Conservation (phyloP, 2,797 vertebrate genomes). For the Nothura maculosa region DNA sequence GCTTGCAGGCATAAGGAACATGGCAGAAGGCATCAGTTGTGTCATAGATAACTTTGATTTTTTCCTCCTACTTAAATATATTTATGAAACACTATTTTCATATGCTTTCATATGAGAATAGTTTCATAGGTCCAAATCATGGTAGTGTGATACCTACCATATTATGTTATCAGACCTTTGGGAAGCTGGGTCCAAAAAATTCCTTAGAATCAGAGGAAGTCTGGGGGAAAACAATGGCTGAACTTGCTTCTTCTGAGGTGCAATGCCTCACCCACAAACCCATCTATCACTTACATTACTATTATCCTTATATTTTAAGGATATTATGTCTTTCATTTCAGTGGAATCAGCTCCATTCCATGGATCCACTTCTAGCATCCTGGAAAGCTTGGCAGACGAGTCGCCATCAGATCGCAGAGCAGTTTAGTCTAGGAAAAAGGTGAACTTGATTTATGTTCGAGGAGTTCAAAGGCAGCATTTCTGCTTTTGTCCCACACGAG, state of each 20-base stretch:
- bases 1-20: fast-evolving
- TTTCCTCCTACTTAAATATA: neutral
- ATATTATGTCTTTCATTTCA: neutral
- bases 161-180: neutral
- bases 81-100: neutral
- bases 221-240: neutral
- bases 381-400: neutral
- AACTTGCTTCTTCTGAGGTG: neutral
- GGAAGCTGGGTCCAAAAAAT: neutral
- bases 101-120: neutral
- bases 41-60: neutral
- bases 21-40: neutral
- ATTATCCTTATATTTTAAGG: neutral
- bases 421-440: neutral
- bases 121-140: neutral
- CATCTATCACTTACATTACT: neutral
- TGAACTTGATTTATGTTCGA: neutral
- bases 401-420: neutral
- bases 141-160: neutral
- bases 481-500: neutral
- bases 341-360: neutral
- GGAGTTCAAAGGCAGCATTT: neutral
- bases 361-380: neutral
- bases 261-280: neutral
- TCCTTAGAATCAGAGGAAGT: neutral